Conservation (phyloP, 2,113 vertebrate species). For the Camarhynchus parvulus region DNA sequence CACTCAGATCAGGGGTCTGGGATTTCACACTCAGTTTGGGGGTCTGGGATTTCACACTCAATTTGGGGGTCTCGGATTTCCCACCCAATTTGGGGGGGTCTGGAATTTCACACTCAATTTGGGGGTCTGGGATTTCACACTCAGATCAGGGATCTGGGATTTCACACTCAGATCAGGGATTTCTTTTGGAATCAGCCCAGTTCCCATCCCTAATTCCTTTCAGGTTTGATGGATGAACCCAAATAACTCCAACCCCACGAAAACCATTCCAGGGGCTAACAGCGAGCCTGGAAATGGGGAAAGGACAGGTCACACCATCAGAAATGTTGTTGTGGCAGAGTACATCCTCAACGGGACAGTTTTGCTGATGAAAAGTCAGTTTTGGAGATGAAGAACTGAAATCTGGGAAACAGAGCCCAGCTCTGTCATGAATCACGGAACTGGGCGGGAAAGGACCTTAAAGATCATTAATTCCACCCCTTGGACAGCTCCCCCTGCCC, state of each 20-base stretch:
- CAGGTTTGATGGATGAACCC: not conserved
- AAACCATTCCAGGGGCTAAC: not conserved
- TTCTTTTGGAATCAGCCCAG: not conserved
- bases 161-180: not conserved
- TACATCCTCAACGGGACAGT: rapidly evolving
- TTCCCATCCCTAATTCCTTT: not conserved
- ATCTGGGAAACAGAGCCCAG: not conserved
- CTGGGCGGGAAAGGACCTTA: not conserved
- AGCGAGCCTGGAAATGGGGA: rapidly evolving
- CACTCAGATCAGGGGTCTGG: no score
- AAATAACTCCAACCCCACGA: not conserved
- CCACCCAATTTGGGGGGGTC: no score
- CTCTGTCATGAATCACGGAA: not conserved
- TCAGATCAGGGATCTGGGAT: no score
- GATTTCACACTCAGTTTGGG: no score
- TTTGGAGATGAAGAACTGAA: not conserved
- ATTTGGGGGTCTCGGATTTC: no score
- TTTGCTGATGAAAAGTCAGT: not conserved
- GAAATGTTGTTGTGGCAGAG: not conserved
- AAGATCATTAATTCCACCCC: not conserved
- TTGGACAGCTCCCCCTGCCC: not conserved
- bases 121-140: no score
- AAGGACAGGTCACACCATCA: rapidly evolving
- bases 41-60: no score
- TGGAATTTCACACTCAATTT: no score